These are phyloP conservation scores for Pituophis catenifer DNA, from an alignment of 2,113 vertebrate species.

Conservation along the genomic window DNA sequence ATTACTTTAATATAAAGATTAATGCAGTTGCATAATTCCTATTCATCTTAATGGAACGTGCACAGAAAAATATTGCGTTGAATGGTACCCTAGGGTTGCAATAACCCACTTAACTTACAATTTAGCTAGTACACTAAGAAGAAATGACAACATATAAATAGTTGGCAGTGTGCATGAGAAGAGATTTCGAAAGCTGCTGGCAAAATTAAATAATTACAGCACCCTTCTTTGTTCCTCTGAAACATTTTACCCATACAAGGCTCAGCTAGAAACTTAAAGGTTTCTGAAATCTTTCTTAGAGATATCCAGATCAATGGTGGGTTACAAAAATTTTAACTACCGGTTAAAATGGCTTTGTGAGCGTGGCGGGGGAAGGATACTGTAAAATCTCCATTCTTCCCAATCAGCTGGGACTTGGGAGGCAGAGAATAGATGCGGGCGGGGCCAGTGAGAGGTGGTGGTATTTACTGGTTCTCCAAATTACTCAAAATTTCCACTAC, in stretches of 20 bases:
- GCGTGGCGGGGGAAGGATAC: no score
- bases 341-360: no score
- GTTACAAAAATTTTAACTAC: no score
- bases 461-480: no score
- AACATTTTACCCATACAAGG: not conserved
- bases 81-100: not conserved
- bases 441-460: no score
- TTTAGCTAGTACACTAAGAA: not conserved
- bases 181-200: not conserved
- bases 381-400: no score
- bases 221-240: not conserved
- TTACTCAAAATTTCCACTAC: no score
- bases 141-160: not conserved
- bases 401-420: no score
- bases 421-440: no score
- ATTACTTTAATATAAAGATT: not conserved
- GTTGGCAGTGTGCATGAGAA: not conserved
- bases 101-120: not conserved
- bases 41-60: not conserved
- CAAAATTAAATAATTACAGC: not conserved
- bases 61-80: not conserved
- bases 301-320: not conserved
- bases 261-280: not conserved
- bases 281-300: not conserved
- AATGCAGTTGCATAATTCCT: not conserved